Evolutionary conservation across 1,140 invertebrate species (phyloP), one percentile per base, ranked within the genome.

Genomic region (Drosophila arawakana): DNA sequence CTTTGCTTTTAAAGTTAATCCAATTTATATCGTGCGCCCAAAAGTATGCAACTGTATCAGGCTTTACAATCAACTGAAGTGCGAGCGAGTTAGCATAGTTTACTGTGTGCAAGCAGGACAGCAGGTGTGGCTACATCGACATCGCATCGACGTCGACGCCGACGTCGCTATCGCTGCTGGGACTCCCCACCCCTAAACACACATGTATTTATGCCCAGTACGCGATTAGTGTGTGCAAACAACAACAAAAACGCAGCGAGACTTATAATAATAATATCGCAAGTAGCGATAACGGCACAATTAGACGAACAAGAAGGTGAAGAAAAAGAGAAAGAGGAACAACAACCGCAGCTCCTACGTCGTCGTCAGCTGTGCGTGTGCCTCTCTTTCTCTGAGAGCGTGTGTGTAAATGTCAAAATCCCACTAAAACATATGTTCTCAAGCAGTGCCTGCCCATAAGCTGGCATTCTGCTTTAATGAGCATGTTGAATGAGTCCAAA

Each of bases 171-270:
- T 59, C 35, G 60, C 74, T 69, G 60, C 59, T 47, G 34, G 62
- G 65, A 11, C 52, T 68, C 70, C 25, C 54, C 30, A 15, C 69
- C 6, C 6, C 41, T 4, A 5, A 30, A 30, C 25, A 13, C 30
- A 46, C n/a, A 46, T 46, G 43, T 13, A 46, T 7, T n/a, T 39
- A 39, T 39, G 11, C 15, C 11, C 11, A 13, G 50, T 75, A 81
- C 79, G 80, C 49, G 75, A 82, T 81, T 75, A 81, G 60, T 74
- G 61, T 81, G 70, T 66, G 70, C 79, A 63, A 72, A 59, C 58
- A 62, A 11, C 55, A 49, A 41, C 37, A 74, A 61, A 9, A 34
- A 60, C 25, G 41, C 52, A 39, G 43, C 43, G 6, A 52, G 25
- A n/a, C 25, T 55, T 15, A 35, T 57, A 39, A 39, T 15, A 34